phyloP scores from a whole-genome alignment of 2,888 invertebrate species.

The Sphaerophoria taeniata region DNA sequence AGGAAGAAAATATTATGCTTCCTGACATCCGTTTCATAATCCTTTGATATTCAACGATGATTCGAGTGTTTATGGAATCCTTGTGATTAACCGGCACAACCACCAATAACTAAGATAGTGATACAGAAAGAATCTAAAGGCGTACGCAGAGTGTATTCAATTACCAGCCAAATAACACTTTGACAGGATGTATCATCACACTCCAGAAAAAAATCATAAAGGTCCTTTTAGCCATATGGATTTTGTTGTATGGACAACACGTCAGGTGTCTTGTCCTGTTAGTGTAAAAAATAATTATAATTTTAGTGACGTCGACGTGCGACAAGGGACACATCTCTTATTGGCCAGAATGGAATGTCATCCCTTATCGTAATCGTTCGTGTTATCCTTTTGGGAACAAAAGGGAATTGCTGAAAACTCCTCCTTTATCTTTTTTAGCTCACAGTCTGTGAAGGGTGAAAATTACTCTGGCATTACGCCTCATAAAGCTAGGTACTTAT shows the following conservation, averaged over 20 bases:
- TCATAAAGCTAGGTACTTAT: neutral
- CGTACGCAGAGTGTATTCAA: constrained; percentile 68
- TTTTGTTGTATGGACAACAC: neutral
- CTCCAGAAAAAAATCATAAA: constrained; percentile 41
- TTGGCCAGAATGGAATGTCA: constrained; percentile 48
- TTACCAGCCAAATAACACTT: constrained; percentile 60
- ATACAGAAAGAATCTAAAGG: constrained; percentile 46
- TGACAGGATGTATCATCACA: constrained; percentile 67
- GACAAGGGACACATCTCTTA: constrained; percentile 55
- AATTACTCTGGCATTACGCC: constrained; percentile 5
- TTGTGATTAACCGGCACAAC: constrained; percentile 62
- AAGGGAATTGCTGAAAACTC: constrained; percentile 49
- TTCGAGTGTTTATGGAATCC: constrained; percentile 56
- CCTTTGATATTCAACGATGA: constrained; percentile 55
- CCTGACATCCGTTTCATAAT: constrained; percentile 73
- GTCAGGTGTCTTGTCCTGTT: constrained; percentile 55
- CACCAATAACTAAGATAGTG: constrained; percentile 4
- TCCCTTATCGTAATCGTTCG: constrained; percentile 41
- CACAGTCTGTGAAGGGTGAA: constrained; percentile 21
- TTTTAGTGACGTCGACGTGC: constrained; percentile 47
- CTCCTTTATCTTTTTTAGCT: constrained; percentile 58
- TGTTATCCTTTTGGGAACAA: constrained; percentile 42
- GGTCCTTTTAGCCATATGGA: constrained; percentile 31
- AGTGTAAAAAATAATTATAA: constrained; percentile 36
- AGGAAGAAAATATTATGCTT: constrained; percentile 60